Conservation (phyloP, 2,113 vertebrate species). For the Hyaena hyaena region DNA sequence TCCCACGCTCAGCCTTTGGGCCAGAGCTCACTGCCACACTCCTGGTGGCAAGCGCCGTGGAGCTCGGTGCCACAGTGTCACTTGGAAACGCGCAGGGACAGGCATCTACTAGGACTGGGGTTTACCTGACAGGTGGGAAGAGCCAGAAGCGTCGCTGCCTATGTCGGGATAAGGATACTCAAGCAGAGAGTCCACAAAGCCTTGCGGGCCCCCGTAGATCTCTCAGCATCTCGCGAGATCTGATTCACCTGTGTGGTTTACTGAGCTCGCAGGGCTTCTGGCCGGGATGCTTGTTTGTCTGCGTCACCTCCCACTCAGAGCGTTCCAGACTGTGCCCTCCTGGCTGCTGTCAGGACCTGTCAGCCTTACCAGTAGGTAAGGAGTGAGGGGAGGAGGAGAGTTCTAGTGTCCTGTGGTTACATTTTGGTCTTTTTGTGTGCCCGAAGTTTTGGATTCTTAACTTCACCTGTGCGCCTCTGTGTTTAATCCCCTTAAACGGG, state of each 20-base stretch:
- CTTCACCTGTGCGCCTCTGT: neutral
- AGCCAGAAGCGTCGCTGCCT: neutral
- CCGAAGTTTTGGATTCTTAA: neutral
- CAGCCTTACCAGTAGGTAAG: neutral
- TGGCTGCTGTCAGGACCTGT: accelerated
- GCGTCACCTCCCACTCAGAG: accelerated
- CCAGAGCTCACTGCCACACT: accelerated
- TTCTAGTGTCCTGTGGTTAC: neutral
- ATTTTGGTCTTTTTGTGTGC: neutral
- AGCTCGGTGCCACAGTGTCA: neutral
- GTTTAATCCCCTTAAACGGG: neutral
- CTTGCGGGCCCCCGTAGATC: accelerated
- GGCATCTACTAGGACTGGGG: neutral
- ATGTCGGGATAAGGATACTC: too few relatives aligned
- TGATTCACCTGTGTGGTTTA: too few relatives aligned
- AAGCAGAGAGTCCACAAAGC: neutral
- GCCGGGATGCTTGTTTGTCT: accelerated
- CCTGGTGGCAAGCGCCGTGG: neutral
- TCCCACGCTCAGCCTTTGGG: too few relatives aligned
- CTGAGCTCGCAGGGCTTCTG: accelerated
- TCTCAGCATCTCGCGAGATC: neutral
- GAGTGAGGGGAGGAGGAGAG: too few relatives aligned
- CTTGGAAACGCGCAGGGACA: neutral
- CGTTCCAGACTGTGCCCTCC: neutral
- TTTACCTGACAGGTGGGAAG: neutral